Percentiles rank a stretch among this genome's conserved stretches.
Conservation (phyloP, 23 tunicate genomes). For the Oikopleura albicans region DNA sequence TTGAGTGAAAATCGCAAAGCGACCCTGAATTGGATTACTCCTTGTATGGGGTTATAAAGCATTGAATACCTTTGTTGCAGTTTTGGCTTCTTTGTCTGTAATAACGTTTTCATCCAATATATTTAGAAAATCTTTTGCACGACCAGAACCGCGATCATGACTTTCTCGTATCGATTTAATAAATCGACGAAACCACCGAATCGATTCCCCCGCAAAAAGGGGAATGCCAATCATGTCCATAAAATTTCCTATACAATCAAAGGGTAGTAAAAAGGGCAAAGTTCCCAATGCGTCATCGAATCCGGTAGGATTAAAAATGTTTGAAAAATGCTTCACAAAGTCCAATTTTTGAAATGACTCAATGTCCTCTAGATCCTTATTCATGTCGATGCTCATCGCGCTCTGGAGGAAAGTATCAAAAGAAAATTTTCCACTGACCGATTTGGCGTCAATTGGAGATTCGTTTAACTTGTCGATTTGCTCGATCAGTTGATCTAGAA, state of each 20-base stretch:
- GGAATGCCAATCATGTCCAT: neutral
- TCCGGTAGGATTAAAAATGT: too few species aligned
- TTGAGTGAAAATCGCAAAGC: too few species aligned
- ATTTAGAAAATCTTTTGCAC: neutral
- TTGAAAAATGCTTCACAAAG: neutral
- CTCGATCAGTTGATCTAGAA: too few species aligned
- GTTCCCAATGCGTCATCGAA: too few species aligned
- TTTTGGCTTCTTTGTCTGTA: neutral
- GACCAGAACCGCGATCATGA: neutral
- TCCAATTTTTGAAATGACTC: neutral
- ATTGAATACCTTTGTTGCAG: neutral
- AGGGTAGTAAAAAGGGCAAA: too few species aligned
- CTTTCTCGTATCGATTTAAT: neutral
- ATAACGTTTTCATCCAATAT: neutral
- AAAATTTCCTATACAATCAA: neutral
- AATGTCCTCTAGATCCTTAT: neutral
- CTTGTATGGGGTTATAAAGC: too few species aligned
- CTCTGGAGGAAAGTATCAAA: neutral
- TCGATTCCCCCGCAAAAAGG: neutral
- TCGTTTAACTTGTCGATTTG: too few species aligned
- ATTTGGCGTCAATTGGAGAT: neutral
- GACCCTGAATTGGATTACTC: too few species aligned
- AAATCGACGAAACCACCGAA: neutral
- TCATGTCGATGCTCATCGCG: neutral
- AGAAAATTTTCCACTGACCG: neutral